Conservation (phyloP, 1,140 invertebrate genomes). For the Dysdera silvatica region DNA sequence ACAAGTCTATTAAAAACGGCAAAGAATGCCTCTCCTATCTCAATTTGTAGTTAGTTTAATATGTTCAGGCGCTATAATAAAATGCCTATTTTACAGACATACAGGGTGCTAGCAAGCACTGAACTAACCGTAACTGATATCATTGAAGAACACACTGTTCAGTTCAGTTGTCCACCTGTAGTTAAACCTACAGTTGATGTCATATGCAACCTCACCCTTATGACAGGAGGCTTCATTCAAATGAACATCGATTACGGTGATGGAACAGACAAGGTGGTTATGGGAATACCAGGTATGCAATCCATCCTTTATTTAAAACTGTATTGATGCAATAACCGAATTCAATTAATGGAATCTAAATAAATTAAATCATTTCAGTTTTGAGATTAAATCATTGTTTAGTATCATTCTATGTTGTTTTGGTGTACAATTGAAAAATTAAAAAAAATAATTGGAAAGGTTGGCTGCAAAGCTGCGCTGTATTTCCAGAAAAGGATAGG, state of each 20-base stretch:
- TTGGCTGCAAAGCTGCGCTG: too few relatives aligned
- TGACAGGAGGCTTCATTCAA: conserved; percentile 27
- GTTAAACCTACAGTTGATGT: conserved; percentile 33
- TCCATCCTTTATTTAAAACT: background rate
- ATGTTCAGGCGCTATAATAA: background rate
- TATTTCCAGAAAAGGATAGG: too few relatives aligned
- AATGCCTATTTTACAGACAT: conserved; percentile 12
- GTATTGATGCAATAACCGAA: background rate
- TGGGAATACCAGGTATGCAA: conserved; percentile 29
- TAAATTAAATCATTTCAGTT: too few relatives aligned
- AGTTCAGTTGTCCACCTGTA: conserved; percentile 30
- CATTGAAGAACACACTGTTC: conserved; percentile 26
- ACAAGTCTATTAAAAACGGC: too few relatives aligned
- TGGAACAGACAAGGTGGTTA: conserved; percentile 15
- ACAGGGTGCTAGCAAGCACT: conserved; percentile 24
- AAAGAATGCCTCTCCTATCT: background rate
- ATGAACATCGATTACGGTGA: conserved; percentile 32
- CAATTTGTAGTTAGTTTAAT: background rate
- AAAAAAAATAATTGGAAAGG: too few relatives aligned
- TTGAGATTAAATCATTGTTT: too few relatives aligned
- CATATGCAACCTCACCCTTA: conserved; percentile 29
- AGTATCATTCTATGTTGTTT: too few relatives aligned
- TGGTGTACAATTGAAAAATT: too few relatives aligned
- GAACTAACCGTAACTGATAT: conserved; percentile 24
- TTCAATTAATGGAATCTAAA: too few relatives aligned